Conservation (phyloP, 2,888 invertebrate genomes). For the Ectropis crepuscularia region DNA sequence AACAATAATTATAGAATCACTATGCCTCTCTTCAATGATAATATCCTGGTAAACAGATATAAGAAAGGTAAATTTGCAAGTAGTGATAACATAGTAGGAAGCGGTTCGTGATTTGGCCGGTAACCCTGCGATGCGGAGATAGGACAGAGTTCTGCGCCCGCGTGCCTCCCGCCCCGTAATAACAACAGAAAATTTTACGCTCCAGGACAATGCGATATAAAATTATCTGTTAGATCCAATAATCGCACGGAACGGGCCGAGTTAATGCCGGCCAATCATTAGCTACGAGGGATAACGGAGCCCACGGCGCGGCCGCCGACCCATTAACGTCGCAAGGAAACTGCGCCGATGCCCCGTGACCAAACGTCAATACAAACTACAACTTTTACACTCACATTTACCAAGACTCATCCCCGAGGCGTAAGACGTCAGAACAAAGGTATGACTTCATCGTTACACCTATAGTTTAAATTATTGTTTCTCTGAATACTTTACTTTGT, state of each 20-base stretch:
- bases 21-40: too few relatives aligned
- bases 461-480: conserved; percentile 65
- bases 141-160: conserved; percentile 53
- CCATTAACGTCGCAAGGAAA: conserved; percentile 66
- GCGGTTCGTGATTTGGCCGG: conserved; percentile 63
- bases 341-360: conserved; percentile 76
- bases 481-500: conserved; percentile 53
- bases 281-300: conserved; percentile 84
- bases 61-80: conserved; percentile 5
- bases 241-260: conserved; percentile 82
- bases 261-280: conserved; percentile 85
- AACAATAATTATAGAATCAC: too few relatives aligned
- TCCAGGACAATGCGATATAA: conserved; percentile 84
- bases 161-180: conserved; percentile 71
- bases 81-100: conserved; percentile 49
- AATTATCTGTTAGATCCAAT: conserved; percentile 85
- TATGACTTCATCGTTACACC: conserved; percentile 79
- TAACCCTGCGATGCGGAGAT: conserved; percentile 65
- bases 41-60: too few relatives aligned
- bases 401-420: conserved; percentile 69
- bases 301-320: conserved; percentile 67
- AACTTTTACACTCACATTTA: conserved; percentile 56
- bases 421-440: conserved; percentile 66
- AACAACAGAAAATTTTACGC: conserved; percentile 84
- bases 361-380: conserved; percentile 81